These are phyloP conservation scores for Plebejus anna DNA, from an alignment of 2,888 invertebrate genomes.

Conservation along the genomic window DNA sequence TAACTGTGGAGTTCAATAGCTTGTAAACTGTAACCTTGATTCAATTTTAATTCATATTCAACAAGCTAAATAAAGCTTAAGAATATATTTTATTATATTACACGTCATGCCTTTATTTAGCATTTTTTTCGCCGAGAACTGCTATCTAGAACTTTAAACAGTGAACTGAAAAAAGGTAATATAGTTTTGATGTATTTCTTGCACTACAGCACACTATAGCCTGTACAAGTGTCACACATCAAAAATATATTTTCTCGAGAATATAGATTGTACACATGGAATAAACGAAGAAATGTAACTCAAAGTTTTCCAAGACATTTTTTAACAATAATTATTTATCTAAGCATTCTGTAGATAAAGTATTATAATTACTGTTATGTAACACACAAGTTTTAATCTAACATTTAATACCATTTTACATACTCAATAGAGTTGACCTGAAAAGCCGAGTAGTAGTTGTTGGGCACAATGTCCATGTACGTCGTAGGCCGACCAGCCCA, in stretches of 20 bases:
- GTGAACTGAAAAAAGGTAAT: too few species aligned
- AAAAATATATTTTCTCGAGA: too few species aligned
- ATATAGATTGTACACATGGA: too few species aligned
- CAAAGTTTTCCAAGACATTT: too few species aligned
- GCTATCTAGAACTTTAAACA: too few species aligned
- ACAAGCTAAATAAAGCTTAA: background rate
- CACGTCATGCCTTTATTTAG: background rate
- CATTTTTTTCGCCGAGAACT: too few species aligned
- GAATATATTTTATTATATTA: background rate
- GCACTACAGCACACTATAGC: too few species aligned
- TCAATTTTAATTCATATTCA: background rate
- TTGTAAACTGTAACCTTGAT: background rate
- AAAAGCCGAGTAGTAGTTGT: background rate
- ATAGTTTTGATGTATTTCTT: too few species aligned
- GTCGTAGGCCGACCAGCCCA: constrained; percentile 8
- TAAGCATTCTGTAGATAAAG: too few species aligned
- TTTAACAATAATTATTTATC: too few species aligned
- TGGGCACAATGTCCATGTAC: constrained; percentile 9
- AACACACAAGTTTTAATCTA: background rate
- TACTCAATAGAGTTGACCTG: constrained; percentile 11
- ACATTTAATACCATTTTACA: background rate
- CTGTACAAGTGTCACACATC: too few species aligned
- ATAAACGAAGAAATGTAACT: too few species aligned
- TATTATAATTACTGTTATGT: background rate
- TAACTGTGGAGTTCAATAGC: background rate